Evolutionary conservation across 2,113 vertebrate species (phyloP).

Genomic region (Gavia stellata): DNA sequence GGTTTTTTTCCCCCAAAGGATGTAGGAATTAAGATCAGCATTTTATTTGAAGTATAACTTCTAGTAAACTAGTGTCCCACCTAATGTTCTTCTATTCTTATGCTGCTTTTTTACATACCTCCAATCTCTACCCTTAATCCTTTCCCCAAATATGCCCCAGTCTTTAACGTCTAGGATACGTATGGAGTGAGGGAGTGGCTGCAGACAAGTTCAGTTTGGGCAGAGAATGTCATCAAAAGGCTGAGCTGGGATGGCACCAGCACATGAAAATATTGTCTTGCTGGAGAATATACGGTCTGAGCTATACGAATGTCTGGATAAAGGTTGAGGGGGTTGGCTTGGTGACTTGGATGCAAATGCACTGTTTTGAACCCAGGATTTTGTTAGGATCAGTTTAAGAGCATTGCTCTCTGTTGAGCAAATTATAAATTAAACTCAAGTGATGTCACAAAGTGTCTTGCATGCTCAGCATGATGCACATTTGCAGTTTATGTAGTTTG

Average conservation of each 20-base stretch:
- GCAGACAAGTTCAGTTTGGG: neutral
- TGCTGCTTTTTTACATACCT: neutral
- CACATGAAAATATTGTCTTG: neutral
- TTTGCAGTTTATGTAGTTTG: neutral
- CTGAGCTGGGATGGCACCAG: neutral
- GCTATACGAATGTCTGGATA: neutral
- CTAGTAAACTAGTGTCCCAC: neutral
- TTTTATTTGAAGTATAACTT: neutral
- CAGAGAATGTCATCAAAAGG: neutral
- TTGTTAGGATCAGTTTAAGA: neutral
- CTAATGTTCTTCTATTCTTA: neutral
- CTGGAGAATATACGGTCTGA: neutral
- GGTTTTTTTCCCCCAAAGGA: neutral
- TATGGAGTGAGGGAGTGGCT: neutral
- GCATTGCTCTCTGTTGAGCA: neutral
- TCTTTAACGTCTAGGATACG: neutral
- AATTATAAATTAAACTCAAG: neutral
- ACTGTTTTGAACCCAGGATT: neutral
- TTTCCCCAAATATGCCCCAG: neutral
- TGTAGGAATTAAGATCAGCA: neutral
- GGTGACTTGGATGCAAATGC: neutral
- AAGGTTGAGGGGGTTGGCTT: neutral
- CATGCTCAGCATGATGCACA: neutral
- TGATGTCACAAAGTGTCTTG: neutral
- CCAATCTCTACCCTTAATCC: neutral